Base-by-base conservation (phyloP, 92 coral and sea anemone genomes). In the Nematostella vectensis region DNA sequence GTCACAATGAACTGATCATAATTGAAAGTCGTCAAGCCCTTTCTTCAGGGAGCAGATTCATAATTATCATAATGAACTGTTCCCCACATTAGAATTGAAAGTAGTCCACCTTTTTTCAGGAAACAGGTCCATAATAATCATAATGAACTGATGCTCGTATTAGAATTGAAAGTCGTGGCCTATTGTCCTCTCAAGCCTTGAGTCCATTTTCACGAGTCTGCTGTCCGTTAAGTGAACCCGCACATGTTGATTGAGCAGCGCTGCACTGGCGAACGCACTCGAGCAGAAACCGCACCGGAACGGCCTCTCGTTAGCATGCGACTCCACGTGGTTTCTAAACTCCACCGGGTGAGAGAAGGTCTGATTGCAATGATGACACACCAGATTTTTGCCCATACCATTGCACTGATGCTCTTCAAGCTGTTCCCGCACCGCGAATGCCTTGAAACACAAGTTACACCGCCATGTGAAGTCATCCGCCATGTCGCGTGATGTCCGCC, bases 261-360 rank as follows among this genome's bases (percentile, higher is more conserved):
- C 70, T 11, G 95, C 88, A 50, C 84, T 93, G 2, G 89, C 69
- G 58, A 93, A 93, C 31, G 96, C 86, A 48, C 96, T 65, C 62
- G 99, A 79, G 72, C 99, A 93, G 67, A 78, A 87, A 2, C 99
- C 85, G 27, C 99, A 93, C 25, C 88, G 78, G 66, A 81, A 82
- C 3, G 99, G 96, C 54, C 99, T 80, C 54, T 93, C 99, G 38
- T 93, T 93, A 16, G 91, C 86, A 54, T 93, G 99, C 10, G 83
- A 65, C 57, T 93, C 99, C 60, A 93, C 83, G 54, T 93, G 99
- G 29, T 73, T 58, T n/a, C 99, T 85, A 44, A 87, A 88, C 74
- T 93, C 99, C 38, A 74, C 50, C 1, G 89, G 87, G 48, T 76
- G 95, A 38, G 88, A 58, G 31, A 83, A 93, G 43, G 78, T 59